Conservation (phyloP, 2,888 invertebrate genomes). For the Amaurobius ferox region DNA sequence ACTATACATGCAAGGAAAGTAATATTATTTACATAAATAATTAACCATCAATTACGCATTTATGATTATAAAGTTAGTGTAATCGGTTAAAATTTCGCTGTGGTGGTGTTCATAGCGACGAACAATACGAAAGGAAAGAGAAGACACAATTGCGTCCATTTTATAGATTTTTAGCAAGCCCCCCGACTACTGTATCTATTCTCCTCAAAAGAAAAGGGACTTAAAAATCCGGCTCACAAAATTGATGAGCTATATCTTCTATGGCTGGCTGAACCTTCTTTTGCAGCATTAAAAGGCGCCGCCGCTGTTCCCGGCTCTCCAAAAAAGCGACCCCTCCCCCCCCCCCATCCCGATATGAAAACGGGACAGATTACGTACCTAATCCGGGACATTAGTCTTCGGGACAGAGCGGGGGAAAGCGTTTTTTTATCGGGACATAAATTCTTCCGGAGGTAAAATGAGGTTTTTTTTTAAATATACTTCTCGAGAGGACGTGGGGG, state of each 20-base stretch:
- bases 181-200: conserved; percentile 1
- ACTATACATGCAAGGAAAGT: too few relatives aligned
- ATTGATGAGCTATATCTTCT: conserved; percentile 71
- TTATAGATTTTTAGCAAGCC: conserved; percentile 31
- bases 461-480: not conserved
- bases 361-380: conserved; percentile 64
- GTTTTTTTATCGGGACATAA: conserved; percentile 62
- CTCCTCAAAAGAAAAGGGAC: conserved; percentile 49
- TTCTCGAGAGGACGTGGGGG: too few relatives aligned
- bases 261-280: conserved; percentile 53
- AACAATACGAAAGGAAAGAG: too few relatives aligned
- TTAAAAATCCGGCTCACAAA: conserved; percentile 64
- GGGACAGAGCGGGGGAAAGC: conserved; percentile 19
- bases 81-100: not conserved
- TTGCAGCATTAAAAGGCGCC: conserved; percentile 61
- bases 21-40: too few relatives aligned
- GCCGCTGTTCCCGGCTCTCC: conserved; percentile 14
- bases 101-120: too few relatives aligned
- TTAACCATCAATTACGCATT: too few relatives aligned
- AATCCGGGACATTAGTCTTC: conserved; percentile 69
- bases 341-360: conserved; percentile 55
- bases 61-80: too few relatives aligned
- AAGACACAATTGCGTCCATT: not conserved
- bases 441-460: conserved; percentile 37
- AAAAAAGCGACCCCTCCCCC: conserved; percentile 4